phyloP scores from a whole-genome alignment of 2,888 invertebrate species.

The Nematopogon swammerdamellus region DNA sequence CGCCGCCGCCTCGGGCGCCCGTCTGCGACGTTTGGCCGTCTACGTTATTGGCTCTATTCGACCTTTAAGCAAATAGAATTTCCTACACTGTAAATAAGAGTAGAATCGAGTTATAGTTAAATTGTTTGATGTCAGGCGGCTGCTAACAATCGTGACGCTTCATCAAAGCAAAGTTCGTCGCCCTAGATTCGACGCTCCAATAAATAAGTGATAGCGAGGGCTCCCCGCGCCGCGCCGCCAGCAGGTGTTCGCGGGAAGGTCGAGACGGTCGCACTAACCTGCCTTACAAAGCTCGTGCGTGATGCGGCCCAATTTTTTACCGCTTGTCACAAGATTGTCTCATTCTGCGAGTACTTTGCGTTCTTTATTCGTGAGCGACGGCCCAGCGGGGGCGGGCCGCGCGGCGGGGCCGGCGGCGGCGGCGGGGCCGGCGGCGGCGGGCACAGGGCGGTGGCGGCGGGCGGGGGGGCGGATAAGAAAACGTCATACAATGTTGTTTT shows the following conservation, averaged over 20 bases:
- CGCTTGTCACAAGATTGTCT: conserved; percentile 37
- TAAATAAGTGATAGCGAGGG: too few relatives aligned
- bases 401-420: conserved; percentile 19
- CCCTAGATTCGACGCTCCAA: too few relatives aligned
- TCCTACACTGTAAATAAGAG: conserved; percentile 41
- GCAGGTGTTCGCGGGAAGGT: too few relatives aligned
- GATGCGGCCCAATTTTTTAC: conserved; percentile 42
- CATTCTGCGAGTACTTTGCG: conserved; percentile 24
- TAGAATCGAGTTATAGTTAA: conserved; percentile 40
- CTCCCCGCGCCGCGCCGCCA: too few relatives aligned
- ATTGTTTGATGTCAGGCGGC: conserved; percentile 21
- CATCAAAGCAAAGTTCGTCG: too few relatives aligned
- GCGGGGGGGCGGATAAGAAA: conserved; percentile 23
- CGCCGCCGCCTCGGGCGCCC: conserved; percentile 11
- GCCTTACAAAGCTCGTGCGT: conserved; percentile 32
- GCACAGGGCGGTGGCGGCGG: conserved; percentile 21
- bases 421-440: neutral
- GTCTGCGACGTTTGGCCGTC: conserved; percentile 47
- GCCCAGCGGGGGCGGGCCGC: conserved; percentile 11
- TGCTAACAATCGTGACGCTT: too few relatives aligned
- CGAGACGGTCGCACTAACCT: neutral
- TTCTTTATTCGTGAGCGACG: conserved; percentile 39
- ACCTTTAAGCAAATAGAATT: conserved; percentile 55
- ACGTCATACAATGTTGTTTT: conserved; percentile 43
- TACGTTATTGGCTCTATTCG: conserved; percentile 53